A percentile compares a stretch with the other conserved stretches of the same genome.
phyloP scores from a whole-genome alignment of 1,140 invertebrate genomes.

The Euura saliciscinereae region DNA sequence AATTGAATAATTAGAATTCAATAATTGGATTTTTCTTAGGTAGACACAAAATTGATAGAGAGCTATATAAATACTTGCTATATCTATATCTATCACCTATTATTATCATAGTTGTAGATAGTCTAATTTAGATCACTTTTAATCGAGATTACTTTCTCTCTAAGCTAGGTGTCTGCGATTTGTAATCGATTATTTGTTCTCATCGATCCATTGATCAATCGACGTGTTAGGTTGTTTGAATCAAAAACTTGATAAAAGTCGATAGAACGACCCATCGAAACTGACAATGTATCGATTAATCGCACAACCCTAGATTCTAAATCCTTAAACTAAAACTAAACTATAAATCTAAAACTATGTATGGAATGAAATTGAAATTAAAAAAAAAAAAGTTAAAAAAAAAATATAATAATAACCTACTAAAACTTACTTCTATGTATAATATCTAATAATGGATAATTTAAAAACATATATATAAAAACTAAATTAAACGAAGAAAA shows the following conservation, averaged over 20 bases:
- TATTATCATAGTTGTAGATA: constrained; percentile 26
- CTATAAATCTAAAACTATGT: constrained; percentile 1
- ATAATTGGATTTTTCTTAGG: background rate
- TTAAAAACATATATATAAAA: constrained; percentile 9
- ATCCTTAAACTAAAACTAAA: background rate
- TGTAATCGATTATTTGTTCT: too few species aligned
- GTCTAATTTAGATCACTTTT: constrained; percentile 50
- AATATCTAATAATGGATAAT: background rate
- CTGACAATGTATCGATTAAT: too few species aligned
- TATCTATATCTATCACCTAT: too few species aligned
- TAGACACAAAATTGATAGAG: background rate
- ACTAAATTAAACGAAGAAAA: constrained; percentile 18
- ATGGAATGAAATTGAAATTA: background rate
- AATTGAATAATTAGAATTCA: background rate
- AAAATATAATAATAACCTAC: background rate
- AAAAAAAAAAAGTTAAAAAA: constrained; percentile 1
- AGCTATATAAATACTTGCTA: background rate
- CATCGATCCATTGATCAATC: too few species aligned
- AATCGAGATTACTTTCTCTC: constrained; percentile 55
- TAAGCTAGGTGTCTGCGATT: constrained; percentile 36
- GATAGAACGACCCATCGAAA: too few species aligned
- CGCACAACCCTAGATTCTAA: too few species aligned
- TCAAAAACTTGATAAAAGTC: too few species aligned
- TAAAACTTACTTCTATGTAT: background rate
- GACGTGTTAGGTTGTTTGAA: too few species aligned